Evolutionary conservation across 1,140 invertebrate species (phyloP), one percentile per base, ranked within the genome.

Genomic region (Neoseiulus cucumeris): DNA sequence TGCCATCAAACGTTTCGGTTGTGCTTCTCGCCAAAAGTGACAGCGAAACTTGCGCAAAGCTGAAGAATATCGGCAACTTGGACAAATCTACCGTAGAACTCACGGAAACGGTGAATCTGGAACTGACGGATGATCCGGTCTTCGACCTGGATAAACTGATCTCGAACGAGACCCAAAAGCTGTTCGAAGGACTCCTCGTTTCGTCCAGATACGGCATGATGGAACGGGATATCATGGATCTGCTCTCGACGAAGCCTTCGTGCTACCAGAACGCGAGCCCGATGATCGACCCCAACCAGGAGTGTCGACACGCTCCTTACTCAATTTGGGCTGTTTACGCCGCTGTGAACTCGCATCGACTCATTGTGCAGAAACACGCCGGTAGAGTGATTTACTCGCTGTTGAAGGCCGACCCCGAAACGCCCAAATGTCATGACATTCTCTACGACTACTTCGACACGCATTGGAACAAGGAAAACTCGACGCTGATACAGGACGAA

Each of bases 291-390:
- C 25, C 51, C 1, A 59, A 17, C 25, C 51, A 59, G 51, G 51
- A 59, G 25, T 59, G 51, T 25, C 51, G 51, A 59, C 51, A 59
- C 33, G 51, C 51, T 59, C 51, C 51, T 17, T 59, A 59, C 22
- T 25, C 51, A 20, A 59, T 59, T 20, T 59, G 51, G 51, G 51
- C 51, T 29, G 51, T 59, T 2, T 59, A 29, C 9, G 51, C 51
- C 14, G 51, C 51, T 20, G 51, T 59, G 51, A n/a, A 59, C 22
- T 33, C 25, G 51, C 14, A 33, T 29, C 51, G 51, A 29, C 51
- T 59, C 14, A 59, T 59, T 33, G 51, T 59, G 51, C 51, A 59
- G 22, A 59, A 59, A 4, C 51, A 59, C 33, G 51, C 51, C 33
- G 51, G 51, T 6, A 17, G 51, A 59, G 51, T 59, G 25, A 59